These are phyloP conservation scores for Hipposideros larvatus DNA, from an alignment of 2,797 vertebrate species.

Conservation along the genomic window DNA sequence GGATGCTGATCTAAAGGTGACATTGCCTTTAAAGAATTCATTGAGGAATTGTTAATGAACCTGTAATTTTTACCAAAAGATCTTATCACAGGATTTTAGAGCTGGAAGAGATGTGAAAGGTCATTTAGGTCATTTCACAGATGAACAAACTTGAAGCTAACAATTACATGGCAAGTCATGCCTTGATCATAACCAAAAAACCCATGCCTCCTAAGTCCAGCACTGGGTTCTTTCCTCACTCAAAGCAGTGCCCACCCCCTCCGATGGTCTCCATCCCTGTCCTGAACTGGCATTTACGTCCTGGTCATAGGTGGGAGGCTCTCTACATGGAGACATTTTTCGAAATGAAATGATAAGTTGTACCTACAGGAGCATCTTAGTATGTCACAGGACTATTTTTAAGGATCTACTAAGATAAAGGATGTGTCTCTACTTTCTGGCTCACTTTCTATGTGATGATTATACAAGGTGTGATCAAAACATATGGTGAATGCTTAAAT, in stretches of 20 bases:
- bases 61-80: not conserved
- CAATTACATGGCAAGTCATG: not conserved
- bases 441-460: not conserved
- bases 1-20: not conserved
- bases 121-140: not conserved
- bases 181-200: not conserved
- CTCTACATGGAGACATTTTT: not conserved
- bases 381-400: not conserved
- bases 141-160: not conserved
- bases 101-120: not conserved
- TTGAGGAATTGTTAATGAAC: not conserved
- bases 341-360: not conserved
- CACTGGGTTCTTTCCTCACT: not conserved
- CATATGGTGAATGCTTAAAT: too few relatives aligned
- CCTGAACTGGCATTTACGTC: not conserved
- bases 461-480: not conserved
- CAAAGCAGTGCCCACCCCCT: not conserved
- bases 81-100: not conserved
- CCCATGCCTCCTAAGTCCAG: not conserved
- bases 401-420: constrained; percentile 24
- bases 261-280: not conserved
- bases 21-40: not conserved
- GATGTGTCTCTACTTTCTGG: not conserved
- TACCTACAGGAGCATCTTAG: not conserved
- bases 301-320: not conserved